Evolutionary conservation across 2,888 invertebrate species (phyloP), one percentile per base, ranked within the genome.

Genomic region (Spisula solida): DNA sequence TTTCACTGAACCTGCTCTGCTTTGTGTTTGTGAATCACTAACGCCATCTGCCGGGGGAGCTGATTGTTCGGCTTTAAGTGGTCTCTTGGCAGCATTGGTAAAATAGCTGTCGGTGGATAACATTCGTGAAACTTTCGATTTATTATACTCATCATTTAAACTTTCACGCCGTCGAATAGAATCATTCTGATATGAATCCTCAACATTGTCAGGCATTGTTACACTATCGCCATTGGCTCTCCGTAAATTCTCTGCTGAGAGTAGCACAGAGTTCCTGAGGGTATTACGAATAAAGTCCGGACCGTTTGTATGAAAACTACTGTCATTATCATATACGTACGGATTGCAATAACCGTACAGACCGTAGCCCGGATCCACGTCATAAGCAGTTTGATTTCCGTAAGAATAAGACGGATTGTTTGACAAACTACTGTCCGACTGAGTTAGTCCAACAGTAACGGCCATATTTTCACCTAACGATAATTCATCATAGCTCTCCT

Each of bases 381-480:
- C 83, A 85, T 95, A 95, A 85, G 98, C 98, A 93, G 98, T 97
- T 96, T 98, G 98, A 96, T 98, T 98, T 86, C 98, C 98, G 95
- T 98, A 98, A 80, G 98, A 97, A 96, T 98, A 97, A 90, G 98
- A 98, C 20, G 98, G 98, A 96, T 98, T 98, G 87, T 98, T 98
- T 56, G 98, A 98, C 81, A 97, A 97, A 48, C 98, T 98, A 25
- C 98, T 98, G 95, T 98, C 98, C 8, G 98, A 98, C 95, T 98
- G 98, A 8, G 98, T 98, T 1, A 98, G 97, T 0, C 98, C 98
- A 6, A 82, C 78, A 60, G 90, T 92, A 0, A 93, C 90, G 25
- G 85, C 88, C 20, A 66, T 86, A n/a, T 88, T 80, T 25, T 87
- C 84, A 34, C 82, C 25, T 16, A 88, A 34, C 20, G 82, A 79